These are phyloP conservation scores for Listronotus oregonensis DNA, from an alignment of 1,140 invertebrate genomes.

Conservation along the genomic window DNA sequence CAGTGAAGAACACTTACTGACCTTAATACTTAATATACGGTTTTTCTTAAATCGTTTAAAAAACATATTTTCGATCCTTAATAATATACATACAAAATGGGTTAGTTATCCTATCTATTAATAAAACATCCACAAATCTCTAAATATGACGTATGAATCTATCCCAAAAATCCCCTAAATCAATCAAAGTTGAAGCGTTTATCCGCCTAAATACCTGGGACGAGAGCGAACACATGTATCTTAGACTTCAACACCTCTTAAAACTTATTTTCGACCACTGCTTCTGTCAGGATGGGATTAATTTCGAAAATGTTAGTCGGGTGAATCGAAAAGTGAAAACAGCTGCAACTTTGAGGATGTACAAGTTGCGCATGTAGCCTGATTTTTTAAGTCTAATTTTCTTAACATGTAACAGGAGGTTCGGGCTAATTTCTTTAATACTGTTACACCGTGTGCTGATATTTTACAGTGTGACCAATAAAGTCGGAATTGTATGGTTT, in stretches of 20 bases:
- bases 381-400: conserved; percentile 7
- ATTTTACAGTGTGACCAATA: too few species aligned
- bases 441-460: too few species aligned
- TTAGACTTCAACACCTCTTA: conserved; percentile 31
- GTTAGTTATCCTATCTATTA: too few species aligned
- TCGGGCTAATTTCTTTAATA: too few species aligned
- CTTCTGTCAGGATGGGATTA: conserved; percentile 24
- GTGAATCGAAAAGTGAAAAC: conserved; percentile 9
- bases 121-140: background rate
- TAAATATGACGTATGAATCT: background rate
- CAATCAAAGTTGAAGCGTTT: conserved; percentile 20
- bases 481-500: too few species aligned
- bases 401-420: background rate
- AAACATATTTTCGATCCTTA: too few species aligned
- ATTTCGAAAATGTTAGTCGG: conserved; percentile 22
- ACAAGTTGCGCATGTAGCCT: background rate
- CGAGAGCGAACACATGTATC: conserved; percentile 31
- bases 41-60: too few species aligned
- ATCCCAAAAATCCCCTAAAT: conserved; percentile 20
- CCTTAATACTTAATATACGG: too few species aligned
- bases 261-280: conserved; percentile 30
- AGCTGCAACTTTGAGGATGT: conserved; percentile 13
- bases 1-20: too few species aligned
- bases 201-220: conserved; percentile 18
- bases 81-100: too few species aligned